These are phyloP conservation scores for Hydropsyche betteni DNA, from an alignment of 2,888 invertebrate genomes.

Conservation along the genomic window DNA sequence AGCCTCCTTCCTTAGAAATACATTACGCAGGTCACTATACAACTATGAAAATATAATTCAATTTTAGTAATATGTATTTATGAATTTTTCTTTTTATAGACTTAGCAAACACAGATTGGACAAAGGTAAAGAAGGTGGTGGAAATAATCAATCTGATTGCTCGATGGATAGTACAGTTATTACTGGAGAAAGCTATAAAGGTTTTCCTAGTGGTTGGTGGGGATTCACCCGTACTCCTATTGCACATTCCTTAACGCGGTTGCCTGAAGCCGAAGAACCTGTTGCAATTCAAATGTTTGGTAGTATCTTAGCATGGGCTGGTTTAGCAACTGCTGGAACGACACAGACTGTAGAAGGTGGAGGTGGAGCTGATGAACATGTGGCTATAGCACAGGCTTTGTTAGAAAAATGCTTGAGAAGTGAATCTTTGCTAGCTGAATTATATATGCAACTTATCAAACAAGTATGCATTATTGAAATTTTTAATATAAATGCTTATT, in stretches of 20 bases:
- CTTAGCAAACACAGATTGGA: conserved; percentile 86
- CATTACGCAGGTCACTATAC: conserved; percentile 72
- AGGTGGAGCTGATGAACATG: conserved; percentile 85
- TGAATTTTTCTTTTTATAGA: conserved; percentile 41
- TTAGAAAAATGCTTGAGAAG: conserved; percentile 92
- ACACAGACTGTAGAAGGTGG: conserved; percentile 62
- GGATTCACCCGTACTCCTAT: conserved; percentile 84
- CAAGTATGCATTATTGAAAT: conserved; percentile 61
- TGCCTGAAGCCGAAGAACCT: conserved; percentile 88
- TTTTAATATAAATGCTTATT: not conserved
- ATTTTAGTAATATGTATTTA: not conserved
- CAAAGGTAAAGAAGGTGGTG: conserved; percentile 75
- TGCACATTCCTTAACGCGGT: conserved; percentile 82
- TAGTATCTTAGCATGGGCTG: conserved; percentile 88
- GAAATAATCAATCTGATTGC: conserved; percentile 56
- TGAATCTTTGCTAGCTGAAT: conserved; percentile 86
- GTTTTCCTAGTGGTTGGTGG: conserved; percentile 89
- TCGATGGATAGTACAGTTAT: conserved; percentile 63
- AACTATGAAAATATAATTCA: not conserved
- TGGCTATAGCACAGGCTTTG: conserved; percentile 86
- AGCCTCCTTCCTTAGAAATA: conserved; percentile 89
- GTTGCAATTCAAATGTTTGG: conserved; percentile 89
- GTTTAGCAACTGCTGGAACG: conserved; percentile 70
- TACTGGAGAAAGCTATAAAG: conserved; percentile 84
- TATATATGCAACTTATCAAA: conserved; percentile 91